Percentiles rank a stretch among this genome's conserved stretches.
Conservation (phyloP, 1,140 invertebrate species). For the Solenopsis invicta region DNA sequence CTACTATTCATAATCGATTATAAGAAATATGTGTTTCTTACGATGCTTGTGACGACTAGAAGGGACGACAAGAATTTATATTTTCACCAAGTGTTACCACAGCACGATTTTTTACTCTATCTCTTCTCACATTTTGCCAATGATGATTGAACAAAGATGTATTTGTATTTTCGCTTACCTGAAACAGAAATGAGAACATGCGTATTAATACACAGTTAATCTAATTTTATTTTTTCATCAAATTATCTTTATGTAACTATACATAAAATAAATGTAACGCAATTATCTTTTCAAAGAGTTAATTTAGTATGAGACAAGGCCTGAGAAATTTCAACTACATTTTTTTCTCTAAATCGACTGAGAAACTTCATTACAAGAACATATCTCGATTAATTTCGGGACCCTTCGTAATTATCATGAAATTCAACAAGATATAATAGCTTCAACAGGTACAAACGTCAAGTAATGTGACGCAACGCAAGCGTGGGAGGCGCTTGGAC, state of each 20-base stretch:
- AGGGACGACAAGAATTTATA: not conserved
- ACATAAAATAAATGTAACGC: not conserved
- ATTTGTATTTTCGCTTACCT: conserved; percentile 76
- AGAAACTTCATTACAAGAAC: not conserved
- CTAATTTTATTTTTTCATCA: not conserved
- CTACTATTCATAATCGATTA: not conserved
- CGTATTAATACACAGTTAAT: conserved; percentile 38
- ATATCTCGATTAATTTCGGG: not conserved
- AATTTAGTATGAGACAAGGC: not conserved
- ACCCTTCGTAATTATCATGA: not conserved
- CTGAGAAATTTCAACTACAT: not conserved
- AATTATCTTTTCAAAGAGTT: not conserved
- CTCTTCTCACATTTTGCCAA: not conserved
- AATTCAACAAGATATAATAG: not conserved
- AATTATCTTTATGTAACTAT: not conserved
- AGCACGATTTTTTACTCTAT: not conserved
- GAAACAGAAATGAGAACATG: conserved; percentile 77
- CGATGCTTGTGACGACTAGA: not conserved
- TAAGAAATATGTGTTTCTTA: conserved; percentile 19
- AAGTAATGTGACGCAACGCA: conserved; percentile 50
- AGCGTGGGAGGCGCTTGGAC: conserved; percentile 39
- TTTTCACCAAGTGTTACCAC: not conserved
- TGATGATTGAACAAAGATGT: not conserved
- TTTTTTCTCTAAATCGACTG: not conserved
- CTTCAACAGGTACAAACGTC: conserved; percentile 13